Conservation (phyloP, 2,797 vertebrate species). For the Atherinosoma microstoma region DNA sequence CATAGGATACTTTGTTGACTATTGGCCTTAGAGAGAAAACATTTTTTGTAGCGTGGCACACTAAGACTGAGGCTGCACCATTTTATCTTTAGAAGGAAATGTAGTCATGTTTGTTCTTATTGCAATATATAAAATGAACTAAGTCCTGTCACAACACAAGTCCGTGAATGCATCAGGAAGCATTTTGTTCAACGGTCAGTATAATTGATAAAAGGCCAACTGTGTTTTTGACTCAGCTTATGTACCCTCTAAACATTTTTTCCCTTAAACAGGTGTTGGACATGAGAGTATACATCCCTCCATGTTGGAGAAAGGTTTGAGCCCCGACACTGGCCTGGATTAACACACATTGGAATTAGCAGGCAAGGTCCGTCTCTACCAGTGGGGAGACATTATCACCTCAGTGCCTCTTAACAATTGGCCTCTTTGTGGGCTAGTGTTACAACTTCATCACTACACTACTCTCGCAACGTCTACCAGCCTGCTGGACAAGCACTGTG, state of each 20-base stretch:
- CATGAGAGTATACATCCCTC: not conserved
- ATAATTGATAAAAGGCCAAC: constrained; percentile 6
- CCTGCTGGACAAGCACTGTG: constrained; percentile 75
- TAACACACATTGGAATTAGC: constrained; percentile 67
- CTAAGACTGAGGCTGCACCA: not conserved
- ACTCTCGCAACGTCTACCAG: constrained; percentile 70
- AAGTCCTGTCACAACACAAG: not conserved
- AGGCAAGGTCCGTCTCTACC: constrained; percentile 60
- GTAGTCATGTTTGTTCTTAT: not conserved
- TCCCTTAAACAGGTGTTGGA: constrained; percentile 20
- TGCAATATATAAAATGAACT: not conserved
- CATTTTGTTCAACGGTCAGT: constrained; percentile 2
- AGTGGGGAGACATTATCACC: constrained; percentile 76
- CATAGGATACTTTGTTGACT: not conserved
- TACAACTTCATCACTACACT: constrained; percentile 67
- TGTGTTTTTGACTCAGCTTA: constrained; percentile 8
- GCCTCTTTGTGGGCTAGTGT: constrained; percentile 78
- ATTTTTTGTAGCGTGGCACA: not conserved
- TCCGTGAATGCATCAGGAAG: not conserved
- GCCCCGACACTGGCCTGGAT: constrained; percentile 47
- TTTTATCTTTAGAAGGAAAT: constrained; percentile 22
- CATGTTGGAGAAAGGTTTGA: constrained; percentile 13
- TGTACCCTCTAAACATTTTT: not conserved
- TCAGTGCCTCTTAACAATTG: constrained; percentile 73
- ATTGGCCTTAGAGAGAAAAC: not conserved